Evolutionary conservation across 2,113 vertebrate species (phyloP).

Genomic region (Podarcis cretensis): DNA sequence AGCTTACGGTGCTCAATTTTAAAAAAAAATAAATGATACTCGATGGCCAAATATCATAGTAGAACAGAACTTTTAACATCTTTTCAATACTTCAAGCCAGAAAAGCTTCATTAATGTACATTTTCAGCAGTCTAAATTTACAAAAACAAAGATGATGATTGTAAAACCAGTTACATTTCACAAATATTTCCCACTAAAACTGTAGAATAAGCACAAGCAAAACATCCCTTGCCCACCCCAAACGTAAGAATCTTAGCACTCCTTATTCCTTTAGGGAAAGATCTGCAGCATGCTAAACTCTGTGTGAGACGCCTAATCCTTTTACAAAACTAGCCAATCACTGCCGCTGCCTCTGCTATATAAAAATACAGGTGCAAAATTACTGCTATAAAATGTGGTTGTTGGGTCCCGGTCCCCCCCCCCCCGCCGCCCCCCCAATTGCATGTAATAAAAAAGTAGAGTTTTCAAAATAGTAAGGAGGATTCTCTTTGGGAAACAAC

Average conservation of each 20-base stretch:
- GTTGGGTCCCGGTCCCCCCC: background rate
- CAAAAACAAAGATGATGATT: slow-evolving; percentile 43
- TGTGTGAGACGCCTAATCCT: slow-evolving; percentile 47
- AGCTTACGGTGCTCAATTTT: background rate
- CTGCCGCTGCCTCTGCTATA: slow-evolving; percentile 64
- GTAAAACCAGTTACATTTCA: slow-evolving; percentile 61
- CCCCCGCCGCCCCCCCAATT: slow-evolving; percentile 26
- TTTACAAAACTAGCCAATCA: slow-evolving; percentile 61
- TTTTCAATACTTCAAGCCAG: slow-evolving; percentile 70
- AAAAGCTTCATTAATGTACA: slow-evolving; percentile 64
- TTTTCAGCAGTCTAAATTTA: slow-evolving; percentile 61
- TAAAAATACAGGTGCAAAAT: slow-evolving; percentile 85
- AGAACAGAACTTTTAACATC: slow-evolving; percentile 39
- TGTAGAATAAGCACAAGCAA: slow-evolving; percentile 51
- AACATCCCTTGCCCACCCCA: background rate
- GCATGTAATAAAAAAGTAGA: slow-evolving; percentile 72
- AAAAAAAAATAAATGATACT: background rate
- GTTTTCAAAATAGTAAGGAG: slow-evolving; percentile 43
- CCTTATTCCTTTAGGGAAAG: slow-evolving; percentile 56
- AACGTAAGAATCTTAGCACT: slow-evolving; percentile 36
- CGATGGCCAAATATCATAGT: slow-evolving; percentile 2
- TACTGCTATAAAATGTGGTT: slow-evolving; percentile 76
- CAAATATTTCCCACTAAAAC: slow-evolving; percentile 56
- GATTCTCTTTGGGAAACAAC: slow-evolving; percentile 42
- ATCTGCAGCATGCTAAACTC: slow-evolving; percentile 65